Evolutionary conservation across 2,113 vertebrate genomes (phyloP), one percentile per base, ranked within the genome.

Genomic region (Oncorhynchus gorbuscha): DNA sequence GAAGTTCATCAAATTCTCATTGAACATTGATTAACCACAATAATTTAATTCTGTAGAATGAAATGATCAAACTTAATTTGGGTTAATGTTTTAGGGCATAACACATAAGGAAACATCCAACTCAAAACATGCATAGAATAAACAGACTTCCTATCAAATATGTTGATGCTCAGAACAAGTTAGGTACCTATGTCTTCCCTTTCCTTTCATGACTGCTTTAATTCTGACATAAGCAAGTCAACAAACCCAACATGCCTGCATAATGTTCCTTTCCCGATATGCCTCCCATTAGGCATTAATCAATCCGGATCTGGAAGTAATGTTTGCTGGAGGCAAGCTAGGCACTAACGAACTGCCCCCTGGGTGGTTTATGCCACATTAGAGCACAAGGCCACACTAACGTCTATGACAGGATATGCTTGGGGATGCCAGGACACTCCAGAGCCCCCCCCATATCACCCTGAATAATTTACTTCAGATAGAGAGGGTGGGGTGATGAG

Each of bases 241-340:
- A 65, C 62, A 18, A 26, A 24, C 22, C 11, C 62, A 68, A 68
- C 24, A 24, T 3, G 45, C 51, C 64, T 0, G 26, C 58, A 66
- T 79, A 69, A 70, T 79, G 75, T 69, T 71, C 61, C 69, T 51
- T 69, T 73, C 74, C 78, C 78, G 65, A 62, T 83, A 74, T 85
- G 79, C 79, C 81, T 74, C 74, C 72, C 48, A 73, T 79, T 83
- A 78, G 72, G 69, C 58, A 22, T 79, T 62, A 78, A 84, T 76
- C 71, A 79, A 74, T 68, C 65, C 39, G 48, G 70, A 69, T 69
- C 58, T 75, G 75, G 77, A 45, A 66, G 32, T 72, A 65, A 71
- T 59, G 76, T 49, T 69, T 35, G 65, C 79, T 78, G 67, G 72
- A 76, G 85, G 77, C 67, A 8, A 65, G 51, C 70, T 75, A 73